Evolutionary conservation across 1,140 invertebrate genomes (phyloP), one percentile per base, ranked within the genome.

Genomic region (Tyrophagus putrescentiae): DNA sequence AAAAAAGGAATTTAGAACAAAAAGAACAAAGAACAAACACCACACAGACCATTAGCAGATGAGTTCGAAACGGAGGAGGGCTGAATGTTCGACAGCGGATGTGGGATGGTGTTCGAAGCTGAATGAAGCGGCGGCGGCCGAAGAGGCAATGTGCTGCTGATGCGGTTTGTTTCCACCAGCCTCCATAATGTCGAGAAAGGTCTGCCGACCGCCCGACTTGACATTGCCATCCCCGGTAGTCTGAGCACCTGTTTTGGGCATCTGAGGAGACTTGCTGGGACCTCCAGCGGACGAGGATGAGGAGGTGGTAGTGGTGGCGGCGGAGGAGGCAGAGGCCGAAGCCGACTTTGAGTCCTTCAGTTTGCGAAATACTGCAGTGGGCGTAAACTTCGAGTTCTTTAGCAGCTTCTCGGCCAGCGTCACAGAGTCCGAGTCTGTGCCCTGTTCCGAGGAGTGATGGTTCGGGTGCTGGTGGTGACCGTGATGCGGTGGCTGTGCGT

Each of bases 361-460:
- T 54, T 31, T 54, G 2, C 52, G 11, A 33, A 54, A 54, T 27
- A 54, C 52, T 54, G 52, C 32, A 27, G 52, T 54, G 18, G 52
- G 52, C 25, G 52, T 54, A 54, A 54, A 54, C 27, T 54, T 54
- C 13, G 28, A 31, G 27, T 54, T 54, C 39, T 54, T 54, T 2
- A 54, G 25, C 13, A 54, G 5, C 39, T 54, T 54, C 32, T 54
- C 2, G 3, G 52, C 16, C 7, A 54, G n/a, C n/a, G n/a, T n/a
- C n/a, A n/a, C n/a, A n/a, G n/a, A n/a, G n/a, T n/a, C n/a, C n/a
- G n/a, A n/a, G n/a, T n/a, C n/a, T n/a, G n/a, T n/a, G n/a, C n/a
- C n/a, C n/a, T n/a, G n/a, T n/a, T n/a, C n/a, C n/a, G n/a, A n/a
- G n/a, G n/a, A n/a, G n/a, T n/a, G n/a, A n/a, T n/a, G n/a, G n/a